Evolutionary conservation across 2,113 vertebrate genomes (phyloP), one percentile per base, ranked within the genome.

Genomic region (Pogonocichla stellata): DNA sequence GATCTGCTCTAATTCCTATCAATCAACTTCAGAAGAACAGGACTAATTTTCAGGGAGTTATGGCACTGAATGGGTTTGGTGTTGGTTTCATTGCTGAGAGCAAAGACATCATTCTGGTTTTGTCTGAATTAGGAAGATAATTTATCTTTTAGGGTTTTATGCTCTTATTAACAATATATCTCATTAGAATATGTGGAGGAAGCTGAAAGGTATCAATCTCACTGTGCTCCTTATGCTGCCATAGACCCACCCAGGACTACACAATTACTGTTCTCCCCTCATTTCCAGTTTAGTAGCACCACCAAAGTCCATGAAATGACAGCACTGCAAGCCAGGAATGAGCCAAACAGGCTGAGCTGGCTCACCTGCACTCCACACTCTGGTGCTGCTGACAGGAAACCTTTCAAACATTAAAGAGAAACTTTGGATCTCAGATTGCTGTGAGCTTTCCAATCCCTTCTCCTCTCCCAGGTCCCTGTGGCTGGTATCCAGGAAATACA

Each of bases 161-260:
- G 29, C 18, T 73, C 13, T 40, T 71, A 24, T 42, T 53, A 62
- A 38, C 24, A 75, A 11, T 2, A 4, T 66, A 62, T 58, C 48
- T 85, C 43, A 81, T 47, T 40, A 25, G 48, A 95, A 31, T 14
- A 38, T 8, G 56, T 98, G 31, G 98, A 98, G 66, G 98, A 98
- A 69, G 97, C 98, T 25, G 98, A 99, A 96, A 98, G 98, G 84
- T 97, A 97, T 26, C 97, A 90, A 98, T 98, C 91, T 98, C 98
- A n/a, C 97, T 97, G 93, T 98, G 98, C 78, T 56, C 60, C 34
- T 53, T 12, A 15, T 2, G 17, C 40, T 70, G 34, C 28, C 22
- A 23, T 16, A 48, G 86, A 79, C 14, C 42, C 38, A 56, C 48
- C 33, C 38, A 54, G 33, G 25, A 53, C 7, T 28, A 12, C 53